Evolutionary conservation across 2,113 vertebrate genomes (phyloP), one percentile per base, ranked within the genome.

Genomic region (Sciurus niger): DNA sequence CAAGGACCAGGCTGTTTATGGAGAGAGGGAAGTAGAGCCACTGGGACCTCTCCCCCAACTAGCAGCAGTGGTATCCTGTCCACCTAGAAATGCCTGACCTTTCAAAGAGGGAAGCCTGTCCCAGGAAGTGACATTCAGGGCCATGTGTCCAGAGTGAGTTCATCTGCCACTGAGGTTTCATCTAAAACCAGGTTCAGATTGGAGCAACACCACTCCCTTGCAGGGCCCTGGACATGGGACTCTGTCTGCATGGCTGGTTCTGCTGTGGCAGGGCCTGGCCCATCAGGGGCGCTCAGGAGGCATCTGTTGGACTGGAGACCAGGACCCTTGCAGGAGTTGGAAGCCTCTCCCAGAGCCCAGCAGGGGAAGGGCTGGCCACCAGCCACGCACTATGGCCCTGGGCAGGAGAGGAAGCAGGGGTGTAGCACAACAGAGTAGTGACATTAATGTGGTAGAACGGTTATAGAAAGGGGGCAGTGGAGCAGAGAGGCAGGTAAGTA

Each of bases 341-440:
- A 7, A 58, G 20, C 55, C 20, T 58, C 6, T 1, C 55, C 55
- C 55, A 22, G 68, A 76, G 24, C 34, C 1, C 2, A 73, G 37
- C 1, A 10, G 40, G 11, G 43, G 20, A 48, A 53, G 55, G 28
- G 28, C 46, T 24, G n/a, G 78, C 17, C 74, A 12, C 32, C 32
- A 40, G 48, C 68, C 37, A 8, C 13, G 0, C 60, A 6, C 18
- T 16, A n/a, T 16, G 37, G 8, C 28, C 18, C 37, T 76, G 34
- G n/a, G 24, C 1, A 0, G 9, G 51, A 53, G 16, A 40, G 53
- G 63, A 12, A 28, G 48, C 3, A 22, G 34, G 68, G 22, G 24
- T 4, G 7, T 28, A 12, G 0, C 1, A 7, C 4, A 9, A 77
- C 30, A 46, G 18, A 1, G 0, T 17, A 14, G 34, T 24, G 4